phyloP scores from a whole-genome alignment of 2,888 invertebrate species.

The Agrypnus murinus region DNA sequence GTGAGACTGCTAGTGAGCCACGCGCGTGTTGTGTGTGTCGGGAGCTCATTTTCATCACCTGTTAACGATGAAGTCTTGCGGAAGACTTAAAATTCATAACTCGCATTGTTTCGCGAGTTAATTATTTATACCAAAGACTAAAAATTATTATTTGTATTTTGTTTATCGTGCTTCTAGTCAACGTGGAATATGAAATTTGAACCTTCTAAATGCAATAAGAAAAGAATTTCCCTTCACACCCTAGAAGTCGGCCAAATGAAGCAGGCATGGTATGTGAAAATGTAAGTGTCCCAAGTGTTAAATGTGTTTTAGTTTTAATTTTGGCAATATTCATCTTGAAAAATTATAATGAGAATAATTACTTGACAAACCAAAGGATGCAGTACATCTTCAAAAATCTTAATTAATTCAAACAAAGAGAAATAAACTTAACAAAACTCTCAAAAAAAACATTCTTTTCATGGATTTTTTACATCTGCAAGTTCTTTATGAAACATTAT shows the following conservation, averaged over 20 bases:
- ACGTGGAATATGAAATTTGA: slow-evolving; percentile 63
- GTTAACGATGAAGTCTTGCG: slow-evolving; percentile 29
- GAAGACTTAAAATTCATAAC: slow-evolving; percentile 18
- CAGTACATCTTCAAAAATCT: no score
- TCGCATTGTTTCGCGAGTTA: slow-evolving; percentile 8
- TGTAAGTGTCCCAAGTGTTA: slow-evolving; percentile 59
- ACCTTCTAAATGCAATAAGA: slow-evolving; percentile 61
- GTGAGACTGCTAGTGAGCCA: slow-evolving; percentile 4
- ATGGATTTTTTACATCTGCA: no score
- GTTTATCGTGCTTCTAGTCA: slow-evolving; percentile 30
- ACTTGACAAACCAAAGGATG: no score
- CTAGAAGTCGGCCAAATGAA: slow-evolving; percentile 61
- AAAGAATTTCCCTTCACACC: slow-evolving; percentile 61
- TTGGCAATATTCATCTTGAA: no score
- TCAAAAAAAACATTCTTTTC: no score
- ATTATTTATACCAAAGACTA: slow-evolving; percentile 18
- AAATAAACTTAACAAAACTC: no score
- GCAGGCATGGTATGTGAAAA: slow-evolving; percentile 67
- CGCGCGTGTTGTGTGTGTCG: background rate
- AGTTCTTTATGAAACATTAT: no score
- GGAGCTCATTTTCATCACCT: slow-evolving; percentile 2
- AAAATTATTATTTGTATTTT: slow-evolving; percentile 15
- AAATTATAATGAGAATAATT: no score
- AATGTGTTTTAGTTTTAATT: no score
- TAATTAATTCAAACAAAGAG: no score